Conservation (phyloP, 2,888 invertebrate genomes). For the Microplitis deprimator region DNA sequence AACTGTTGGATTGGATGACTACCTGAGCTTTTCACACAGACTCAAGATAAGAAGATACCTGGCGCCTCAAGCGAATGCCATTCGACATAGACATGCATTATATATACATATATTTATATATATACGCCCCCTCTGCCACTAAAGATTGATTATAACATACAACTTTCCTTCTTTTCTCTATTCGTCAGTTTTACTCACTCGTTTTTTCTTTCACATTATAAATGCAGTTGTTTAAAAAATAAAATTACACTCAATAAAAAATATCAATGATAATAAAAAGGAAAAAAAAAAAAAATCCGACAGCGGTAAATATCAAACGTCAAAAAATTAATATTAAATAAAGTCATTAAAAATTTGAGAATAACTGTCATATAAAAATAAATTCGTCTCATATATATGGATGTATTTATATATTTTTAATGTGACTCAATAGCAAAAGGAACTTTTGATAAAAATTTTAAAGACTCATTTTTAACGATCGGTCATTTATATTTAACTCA, state of each 20-base stretch:
- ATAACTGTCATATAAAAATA: background rate
- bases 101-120: background rate
- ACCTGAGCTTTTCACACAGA: slow-evolving; percentile 42
- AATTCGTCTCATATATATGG: background rate
- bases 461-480: background rate
- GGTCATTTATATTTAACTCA: background rate
- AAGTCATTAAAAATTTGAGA: background rate
- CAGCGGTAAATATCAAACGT: slow-evolving; percentile 24
- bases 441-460: background rate
- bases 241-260: no score
- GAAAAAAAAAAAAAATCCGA: no score
- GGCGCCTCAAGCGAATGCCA: slow-evolving; percentile 38
- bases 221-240: no score
- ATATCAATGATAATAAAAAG: no score
- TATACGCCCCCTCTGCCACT: slow-evolving; percentile 1
- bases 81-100: slow-evolving; percentile 34
- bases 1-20: slow-evolving; percentile 31
- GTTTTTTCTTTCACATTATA: background rate
- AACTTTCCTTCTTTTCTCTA: slow-evolving; percentile 9
- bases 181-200: slow-evolving; percentile 3
- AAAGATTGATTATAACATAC: background rate
- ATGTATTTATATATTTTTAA: background rate
- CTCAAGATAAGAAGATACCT: slow-evolving; percentile 28
- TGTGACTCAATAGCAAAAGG: background rate
- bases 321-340: background rate